Base-by-base conservation (phyloP, 2,888 invertebrate species). In the Pristionchus arcanus region DNA sequence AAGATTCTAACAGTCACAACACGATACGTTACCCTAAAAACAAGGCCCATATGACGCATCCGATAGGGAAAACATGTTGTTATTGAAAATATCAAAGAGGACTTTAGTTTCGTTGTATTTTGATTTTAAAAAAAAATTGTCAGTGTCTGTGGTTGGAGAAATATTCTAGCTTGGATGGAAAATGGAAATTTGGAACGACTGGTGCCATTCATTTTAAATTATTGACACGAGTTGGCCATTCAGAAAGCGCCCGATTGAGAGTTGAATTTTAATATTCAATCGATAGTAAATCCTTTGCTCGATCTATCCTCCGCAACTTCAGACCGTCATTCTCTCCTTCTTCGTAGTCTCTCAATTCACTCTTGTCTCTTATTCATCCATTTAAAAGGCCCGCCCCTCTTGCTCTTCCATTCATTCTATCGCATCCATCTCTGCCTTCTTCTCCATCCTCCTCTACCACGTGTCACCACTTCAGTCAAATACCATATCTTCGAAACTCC, bases 21-120 rank as follows among this genome's bases (percentile, higher is more conserved):
- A 63, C 63, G 11, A 63, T 63, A 63, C 63, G n/a, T 25, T n/a
- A n/a, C n/a, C n/a, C 63, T 63, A 4, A 63, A 63, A 63, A 63
- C 63, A 63, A 63, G n/a, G 11, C 63, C n/a, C 63, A n/a, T n/a
- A n/a, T 63, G 63, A n/a, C 63, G 63, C 63, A 63, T 63, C 63
- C n/a, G 63, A 25, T 63, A 21, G 63, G 3, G n/a, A n/a, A 63
- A 63, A 63, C 63, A 63, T 63, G 25, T 63, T 63, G 25, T 63
- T 63, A 5, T 63, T 11, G 63, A 63, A n/a, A 25, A 63, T n/a
- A 25, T 9, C 19, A 59, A 13, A 59, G 59, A 25, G 59, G 19
- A 59, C 59, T 59, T 9, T 15, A 9, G 55, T 55, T 55, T 55
- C 13, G 9, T 25, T 5, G 25, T 19, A 59, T 13, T 59, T 49